phyloP scores from a whole-genome alignment of 2,888 invertebrate species.

The Hymenopus coronatus region DNA sequence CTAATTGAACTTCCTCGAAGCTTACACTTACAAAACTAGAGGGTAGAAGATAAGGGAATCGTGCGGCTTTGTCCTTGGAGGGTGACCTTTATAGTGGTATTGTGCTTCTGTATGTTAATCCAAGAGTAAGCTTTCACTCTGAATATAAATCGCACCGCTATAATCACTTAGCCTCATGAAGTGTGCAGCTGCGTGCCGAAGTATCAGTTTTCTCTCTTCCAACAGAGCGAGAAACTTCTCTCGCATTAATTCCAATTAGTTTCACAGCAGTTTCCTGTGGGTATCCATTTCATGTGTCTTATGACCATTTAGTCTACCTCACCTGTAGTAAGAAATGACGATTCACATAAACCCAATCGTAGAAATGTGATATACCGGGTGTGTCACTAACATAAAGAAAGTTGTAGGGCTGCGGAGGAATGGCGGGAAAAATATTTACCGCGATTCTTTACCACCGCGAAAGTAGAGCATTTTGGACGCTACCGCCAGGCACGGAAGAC shows the following conservation, averaged over 20 bases:
- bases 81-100: neutral
- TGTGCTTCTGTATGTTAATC: neutral
- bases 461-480: too few species aligned
- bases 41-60: neutral
- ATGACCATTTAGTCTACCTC: neutral
- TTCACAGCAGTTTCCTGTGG: neutral
- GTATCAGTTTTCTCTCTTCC: neutral
- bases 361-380: too few species aligned
- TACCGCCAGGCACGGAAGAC: too few species aligned
- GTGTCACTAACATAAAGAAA: too few species aligned
- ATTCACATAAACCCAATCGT: too few species aligned
- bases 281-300: neutral
- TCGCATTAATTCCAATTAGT: neutral
- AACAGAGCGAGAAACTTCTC: neutral
- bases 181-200: neutral
- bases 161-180: neutral
- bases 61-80: neutral
- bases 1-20: too few species aligned
- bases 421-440: too few species aligned
- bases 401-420: too few species aligned
- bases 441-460: too few species aligned
- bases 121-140: neutral
- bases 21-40: too few species aligned
- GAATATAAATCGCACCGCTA: neutral
- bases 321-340: too few species aligned